Evolutionary conservation across 2,888 invertebrate species (phyloP).

Genomic region (Drosophila ochracea): DNA sequence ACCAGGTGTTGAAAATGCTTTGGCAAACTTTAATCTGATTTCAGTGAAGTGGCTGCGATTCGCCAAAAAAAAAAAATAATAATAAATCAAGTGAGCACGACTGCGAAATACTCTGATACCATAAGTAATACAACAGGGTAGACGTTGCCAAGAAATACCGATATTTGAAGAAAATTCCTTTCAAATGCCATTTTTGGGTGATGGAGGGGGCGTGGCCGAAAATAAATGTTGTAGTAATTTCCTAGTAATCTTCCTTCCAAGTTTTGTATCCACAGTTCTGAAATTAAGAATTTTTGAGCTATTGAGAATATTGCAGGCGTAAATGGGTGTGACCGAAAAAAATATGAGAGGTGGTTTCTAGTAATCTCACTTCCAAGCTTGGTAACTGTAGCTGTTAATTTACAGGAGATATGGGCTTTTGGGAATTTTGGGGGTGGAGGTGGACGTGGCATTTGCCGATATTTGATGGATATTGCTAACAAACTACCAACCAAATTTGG

Average conservation of each 20-base stretch:
- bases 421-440: neutral
- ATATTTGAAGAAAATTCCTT: neutral
- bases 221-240: neutral
- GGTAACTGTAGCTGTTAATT: neutral
- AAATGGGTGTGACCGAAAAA: neutral
- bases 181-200: neutral
- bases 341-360: neutral
- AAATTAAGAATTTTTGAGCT: neutral
- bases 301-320: neutral
- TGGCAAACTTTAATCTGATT: constrained; percentile 69
- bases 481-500: neutral
- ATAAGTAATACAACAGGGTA: neutral
- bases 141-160: neutral
- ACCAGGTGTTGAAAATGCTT: constrained; percentile 48
- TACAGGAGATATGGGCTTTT: neutral
- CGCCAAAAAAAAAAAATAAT: constrained; percentile 1
- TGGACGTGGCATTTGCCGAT: neutral
- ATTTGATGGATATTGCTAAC: neutral
- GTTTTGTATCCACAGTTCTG: neutral
- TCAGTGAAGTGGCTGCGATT: constrained; percentile 42
- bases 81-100: neutral
- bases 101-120: neutral
- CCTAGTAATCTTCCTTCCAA: neutral
- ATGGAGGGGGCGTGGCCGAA: neutral
- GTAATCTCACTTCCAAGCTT: neutral